Conservation (phyloP, 2,113 vertebrate genomes). For the Bos taurus region DNA sequence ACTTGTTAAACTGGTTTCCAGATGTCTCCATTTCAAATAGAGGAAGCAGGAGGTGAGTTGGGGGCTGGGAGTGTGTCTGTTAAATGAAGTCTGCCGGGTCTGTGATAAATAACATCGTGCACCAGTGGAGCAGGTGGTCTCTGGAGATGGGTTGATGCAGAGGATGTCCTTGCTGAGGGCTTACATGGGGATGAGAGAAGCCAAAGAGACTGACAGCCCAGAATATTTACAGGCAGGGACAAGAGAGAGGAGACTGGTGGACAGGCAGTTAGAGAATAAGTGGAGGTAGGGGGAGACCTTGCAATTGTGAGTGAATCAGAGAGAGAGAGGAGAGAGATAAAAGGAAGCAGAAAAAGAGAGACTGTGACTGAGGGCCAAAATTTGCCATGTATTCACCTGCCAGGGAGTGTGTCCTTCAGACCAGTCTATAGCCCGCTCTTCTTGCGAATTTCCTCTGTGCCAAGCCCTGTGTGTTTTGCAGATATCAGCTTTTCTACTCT, state of each 20-base stretch:
- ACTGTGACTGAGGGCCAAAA: neutral
- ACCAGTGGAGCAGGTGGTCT: neutral
- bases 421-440: neutral
- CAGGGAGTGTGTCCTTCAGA: neutral
- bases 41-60: slow-evolving; percentile 24
- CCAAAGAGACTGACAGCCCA: neutral
- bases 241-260: neutral
- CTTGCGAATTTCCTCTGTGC: too few relatives aligned
- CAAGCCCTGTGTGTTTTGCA: neutral
- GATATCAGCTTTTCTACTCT: neutral
- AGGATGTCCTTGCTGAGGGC: neutral
- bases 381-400: neutral
- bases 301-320: neutral
- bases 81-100: slow-evolving; percentile 11
- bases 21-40: slow-evolving; percentile 56
- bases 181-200: neutral
- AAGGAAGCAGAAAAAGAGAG: neutral
- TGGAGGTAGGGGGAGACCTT: too few relatives aligned
- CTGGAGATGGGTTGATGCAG: neutral
- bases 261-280: neutral
- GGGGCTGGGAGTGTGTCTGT: neutral
- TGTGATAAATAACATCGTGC: slow-evolving; percentile 20
- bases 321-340: neutral
- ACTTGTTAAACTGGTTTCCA: slow-evolving; percentile 72
- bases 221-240: neutral